A percentile compares a stretch with the other conserved stretches of the same genome.
Conservation (phyloP, 2,888 invertebrate genomes). For the Drosophila greeni region DNA sequence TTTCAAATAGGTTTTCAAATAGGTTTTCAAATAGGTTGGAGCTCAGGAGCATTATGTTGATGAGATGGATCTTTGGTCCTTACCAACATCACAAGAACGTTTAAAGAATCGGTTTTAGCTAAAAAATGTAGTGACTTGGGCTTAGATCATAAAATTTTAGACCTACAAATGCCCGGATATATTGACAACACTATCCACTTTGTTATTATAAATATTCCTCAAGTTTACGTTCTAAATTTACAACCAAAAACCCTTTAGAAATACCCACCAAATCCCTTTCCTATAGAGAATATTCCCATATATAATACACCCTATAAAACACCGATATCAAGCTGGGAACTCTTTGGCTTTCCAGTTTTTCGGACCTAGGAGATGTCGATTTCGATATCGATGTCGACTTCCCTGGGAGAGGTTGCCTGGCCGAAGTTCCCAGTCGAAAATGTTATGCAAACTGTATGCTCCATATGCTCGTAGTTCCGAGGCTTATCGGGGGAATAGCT, state of each 20-base stretch:
- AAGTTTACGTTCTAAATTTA: too few species aligned
- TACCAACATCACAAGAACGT: too few species aligned
- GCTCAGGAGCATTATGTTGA: too few species aligned
- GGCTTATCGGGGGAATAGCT: neutral
- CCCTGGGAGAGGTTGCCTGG: conserved; percentile 9
- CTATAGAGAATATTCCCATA: neutral
- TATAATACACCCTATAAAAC: neutral
- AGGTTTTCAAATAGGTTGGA: too few species aligned
- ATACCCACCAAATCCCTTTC: neutral
- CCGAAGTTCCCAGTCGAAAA: conserved; percentile 26
- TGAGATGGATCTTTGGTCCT: too few species aligned
- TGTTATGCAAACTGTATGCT: conserved; percentile 6
- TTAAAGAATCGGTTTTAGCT: too few species aligned
- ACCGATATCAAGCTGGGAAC: conserved; percentile 25
- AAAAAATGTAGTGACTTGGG: too few species aligned
- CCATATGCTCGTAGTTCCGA: neutral
- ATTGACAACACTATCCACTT: neutral
- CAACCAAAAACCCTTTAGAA: neutral
- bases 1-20: too few species aligned
- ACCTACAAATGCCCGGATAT: neutral
- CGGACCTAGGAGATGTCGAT: conserved; percentile 6
- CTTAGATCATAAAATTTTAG: neutral
- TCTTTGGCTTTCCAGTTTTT: too few species aligned
- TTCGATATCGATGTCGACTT: conserved; percentile 9
- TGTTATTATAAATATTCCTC: neutral